Evolutionary conservation across 1,140 invertebrate species (phyloP).

Genomic region (Drosophila parvula): DNA sequence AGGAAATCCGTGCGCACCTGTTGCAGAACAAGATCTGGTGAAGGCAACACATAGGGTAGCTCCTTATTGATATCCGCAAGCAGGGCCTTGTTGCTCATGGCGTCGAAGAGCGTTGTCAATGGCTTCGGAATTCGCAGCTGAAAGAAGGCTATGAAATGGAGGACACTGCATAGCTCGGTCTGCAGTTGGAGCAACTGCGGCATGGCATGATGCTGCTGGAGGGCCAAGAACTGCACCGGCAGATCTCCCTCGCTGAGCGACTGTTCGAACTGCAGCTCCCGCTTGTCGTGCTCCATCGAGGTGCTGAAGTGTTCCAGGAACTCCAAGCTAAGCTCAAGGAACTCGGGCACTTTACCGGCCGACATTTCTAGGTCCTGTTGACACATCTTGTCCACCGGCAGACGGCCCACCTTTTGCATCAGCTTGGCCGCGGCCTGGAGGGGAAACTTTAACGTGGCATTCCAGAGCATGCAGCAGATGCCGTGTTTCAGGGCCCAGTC

Average conservation of each 20-base stretch:
- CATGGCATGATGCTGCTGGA: constrained; percentile 90
- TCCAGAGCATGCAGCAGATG: constrained; percentile 94
- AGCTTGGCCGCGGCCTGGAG: constrained; percentile 90
- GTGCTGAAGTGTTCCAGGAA: constrained; percentile 90
- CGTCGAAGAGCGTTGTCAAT: constrained; percentile 91
- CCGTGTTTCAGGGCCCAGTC: constrained; percentile 89
- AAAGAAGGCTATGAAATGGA: constrained; percentile 92
- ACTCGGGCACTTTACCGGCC: constrained; percentile 88
- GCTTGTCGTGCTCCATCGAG: constrained; percentile 84
- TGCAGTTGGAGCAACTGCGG: constrained; percentile 91
- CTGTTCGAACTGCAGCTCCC: constrained; percentile 87
- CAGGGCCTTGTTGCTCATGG: constrained; percentile 85
- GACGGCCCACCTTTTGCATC: constrained; percentile 94
- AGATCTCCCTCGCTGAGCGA: constrained; percentile 88
- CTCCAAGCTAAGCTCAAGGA: constrained; percentile 88
- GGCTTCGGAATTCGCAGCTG: constrained; percentile 90
- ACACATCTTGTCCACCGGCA: constrained; percentile 93
- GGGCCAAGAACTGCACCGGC: constrained; percentile 90
- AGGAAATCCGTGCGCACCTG: constrained; percentile 87
- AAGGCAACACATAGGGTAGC: constrained; percentile 82
- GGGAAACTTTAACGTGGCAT: constrained; percentile 90
- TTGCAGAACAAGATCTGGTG: constrained; percentile 85
- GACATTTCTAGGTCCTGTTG: constrained; percentile 90
- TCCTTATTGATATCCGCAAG: constrained; percentile 85
- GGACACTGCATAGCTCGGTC: constrained; percentile 89